A percentile compares a stretch with the other conserved stretches of the same genome.
Conservation (phyloP, 2,888 invertebrate genomes). For the Xylota segnis region DNA sequence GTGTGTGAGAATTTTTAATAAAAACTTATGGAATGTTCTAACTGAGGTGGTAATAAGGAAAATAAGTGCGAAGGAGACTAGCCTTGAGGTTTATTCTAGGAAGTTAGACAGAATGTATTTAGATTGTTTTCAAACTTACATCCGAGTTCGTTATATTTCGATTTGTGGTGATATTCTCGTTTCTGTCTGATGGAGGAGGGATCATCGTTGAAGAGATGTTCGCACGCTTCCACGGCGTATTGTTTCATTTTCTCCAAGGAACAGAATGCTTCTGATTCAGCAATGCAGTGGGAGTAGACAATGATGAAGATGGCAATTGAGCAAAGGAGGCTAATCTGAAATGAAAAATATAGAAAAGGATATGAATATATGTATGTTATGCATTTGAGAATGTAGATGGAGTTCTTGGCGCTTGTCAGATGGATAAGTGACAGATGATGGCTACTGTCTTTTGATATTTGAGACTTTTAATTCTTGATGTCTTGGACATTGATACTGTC, state of each 20-base stretch:
- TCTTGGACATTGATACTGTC: no score
- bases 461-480: no score
- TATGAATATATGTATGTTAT: no score
- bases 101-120: slow-evolving; percentile 10
- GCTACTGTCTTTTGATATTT: no score
- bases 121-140: slow-evolving; percentile 79
- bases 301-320: slow-evolving; percentile 16
- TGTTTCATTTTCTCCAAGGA: slow-evolving; percentile 82
- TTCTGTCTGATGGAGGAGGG: slow-evolving; percentile 77
- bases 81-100: slow-evolving; percentile 14
- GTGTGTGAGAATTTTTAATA: slow-evolving; percentile 23
- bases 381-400: no score
- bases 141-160: slow-evolving; percentile 78
- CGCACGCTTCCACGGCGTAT: slow-evolving; percentile 82
- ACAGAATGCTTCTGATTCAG: slow-evolving; percentile 78
- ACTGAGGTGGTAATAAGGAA: slow-evolving; percentile 47
- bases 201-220: slow-evolving; percentile 81
- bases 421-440: no score
- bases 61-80: slow-evolving; percentile 24
- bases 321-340: slow-evolving; percentile 53
- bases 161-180: slow-evolving; percentile 76
- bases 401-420: no score
- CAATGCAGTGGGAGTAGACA: slow-evolving; percentile 41
- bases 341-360: neutral
- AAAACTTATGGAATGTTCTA: slow-evolving; percentile 9